Conservation (phyloP, 1,140 invertebrate genomes). For the Aphelinus atriplicis region DNA sequence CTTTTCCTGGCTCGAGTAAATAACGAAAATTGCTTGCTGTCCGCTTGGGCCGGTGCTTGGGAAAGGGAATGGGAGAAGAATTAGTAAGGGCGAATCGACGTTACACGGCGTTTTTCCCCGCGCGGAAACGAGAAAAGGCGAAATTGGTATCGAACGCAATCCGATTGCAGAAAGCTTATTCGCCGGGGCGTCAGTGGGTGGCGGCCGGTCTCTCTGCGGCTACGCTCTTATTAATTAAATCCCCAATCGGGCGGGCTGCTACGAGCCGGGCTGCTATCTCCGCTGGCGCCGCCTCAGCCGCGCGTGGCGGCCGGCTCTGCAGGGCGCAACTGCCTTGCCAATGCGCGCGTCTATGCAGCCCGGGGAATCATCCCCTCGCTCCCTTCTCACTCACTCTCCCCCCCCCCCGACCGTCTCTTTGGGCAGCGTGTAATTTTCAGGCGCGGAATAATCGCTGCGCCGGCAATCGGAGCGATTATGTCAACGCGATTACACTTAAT, state of each 20-base stretch:
- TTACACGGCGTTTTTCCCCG: background rate
- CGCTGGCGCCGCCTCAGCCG: background rate
- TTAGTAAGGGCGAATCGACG: background rate
- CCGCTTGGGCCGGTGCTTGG: background rate
- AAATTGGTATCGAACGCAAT: slow-evolving; percentile 29
- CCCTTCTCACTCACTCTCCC: background rate
- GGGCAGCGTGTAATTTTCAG: slow-evolving; percentile 51
- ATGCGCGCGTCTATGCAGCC: background rate
- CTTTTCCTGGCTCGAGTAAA: too few relatives aligned
- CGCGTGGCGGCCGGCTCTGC: too few relatives aligned
- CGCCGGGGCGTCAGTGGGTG: background rate
- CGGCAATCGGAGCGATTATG: slow-evolving; percentile 57
- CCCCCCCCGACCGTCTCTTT: background rate
- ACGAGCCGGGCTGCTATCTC: too few relatives aligned
- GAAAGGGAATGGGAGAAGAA: background rate
- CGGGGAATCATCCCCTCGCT: background rate
- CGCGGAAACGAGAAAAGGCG: background rate
- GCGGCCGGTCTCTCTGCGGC: background rate
- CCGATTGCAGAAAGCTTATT: slow-evolving; percentile 31
- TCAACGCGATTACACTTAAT: slow-evolving; percentile 55
- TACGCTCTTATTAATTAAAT: slow-evolving; percentile 40
- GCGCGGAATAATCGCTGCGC: slow-evolving; percentile 51
- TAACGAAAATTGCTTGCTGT: background rate
- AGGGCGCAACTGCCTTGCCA: too few relatives aligned
- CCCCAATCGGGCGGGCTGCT: background rate